phyloP scores from a whole-genome alignment of 2,797 vertebrate species.

The Triplophysa bombifrons region DNA sequence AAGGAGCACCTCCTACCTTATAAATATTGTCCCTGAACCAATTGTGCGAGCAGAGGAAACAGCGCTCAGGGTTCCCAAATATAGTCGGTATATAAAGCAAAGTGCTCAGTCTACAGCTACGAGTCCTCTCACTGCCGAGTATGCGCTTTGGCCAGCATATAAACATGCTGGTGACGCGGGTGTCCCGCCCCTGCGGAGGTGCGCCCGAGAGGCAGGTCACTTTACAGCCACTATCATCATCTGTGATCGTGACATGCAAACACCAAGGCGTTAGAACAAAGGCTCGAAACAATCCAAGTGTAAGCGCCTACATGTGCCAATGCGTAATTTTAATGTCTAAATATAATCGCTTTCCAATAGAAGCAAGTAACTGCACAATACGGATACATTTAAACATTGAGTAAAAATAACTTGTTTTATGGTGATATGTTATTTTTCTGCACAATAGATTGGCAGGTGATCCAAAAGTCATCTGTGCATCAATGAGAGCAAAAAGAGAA shows the following conservation, averaged over 20 bases:
- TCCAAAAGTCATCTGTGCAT: not conserved
- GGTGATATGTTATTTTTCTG: conserved; percentile 27
- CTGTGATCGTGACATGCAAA: not conserved
- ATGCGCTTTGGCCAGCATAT: conserved; percentile 59
- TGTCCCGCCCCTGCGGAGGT: not conserved
- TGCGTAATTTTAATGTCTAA: conserved; percentile 46
- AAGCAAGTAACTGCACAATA: conserved; percentile 21
- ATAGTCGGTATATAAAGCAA: conserved; percentile 93
- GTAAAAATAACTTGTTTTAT: conserved; percentile 16
- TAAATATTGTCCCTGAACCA: conserved; percentile 76
- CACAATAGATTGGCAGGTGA: conserved; percentile 27
- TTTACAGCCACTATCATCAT: not conserved
- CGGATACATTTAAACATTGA: conserved; percentile 20
- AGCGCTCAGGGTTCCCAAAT: conserved; percentile 88
- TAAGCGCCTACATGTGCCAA: conserved; percentile 13
- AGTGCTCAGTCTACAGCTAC: conserved; percentile 51
- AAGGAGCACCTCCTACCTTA: conserved; percentile 76
- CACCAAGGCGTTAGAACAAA: conserved; percentile 31
- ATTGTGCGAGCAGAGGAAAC: conserved; percentile 89
- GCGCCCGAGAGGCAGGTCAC: conserved; percentile 9
- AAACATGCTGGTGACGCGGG: conserved; percentile 46
- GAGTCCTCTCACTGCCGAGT: conserved; percentile 14
- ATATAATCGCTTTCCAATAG: conserved; percentile 36
- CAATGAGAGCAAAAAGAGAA: not conserved
- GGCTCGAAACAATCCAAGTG: conserved; percentile 31